Evolutionary conservation across 2,888 invertebrate species (phyloP), one percentile per base, ranked within the genome.

Genomic region (Congeria kusceri): DNA sequence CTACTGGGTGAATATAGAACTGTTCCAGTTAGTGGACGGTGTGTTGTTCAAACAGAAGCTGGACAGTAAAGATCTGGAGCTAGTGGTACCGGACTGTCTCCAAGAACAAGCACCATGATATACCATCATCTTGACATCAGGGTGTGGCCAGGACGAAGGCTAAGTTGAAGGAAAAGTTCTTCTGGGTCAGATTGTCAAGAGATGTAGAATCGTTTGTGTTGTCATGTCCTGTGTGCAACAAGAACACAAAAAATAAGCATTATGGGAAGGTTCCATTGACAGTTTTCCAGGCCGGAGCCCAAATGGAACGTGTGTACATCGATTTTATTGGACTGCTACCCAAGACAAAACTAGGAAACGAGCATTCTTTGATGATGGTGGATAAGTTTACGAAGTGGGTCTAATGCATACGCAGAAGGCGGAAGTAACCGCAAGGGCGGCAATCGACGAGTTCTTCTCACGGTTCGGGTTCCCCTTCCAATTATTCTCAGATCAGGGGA

Each of bases 91-190:
- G 1, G 39, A 39, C 1, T 32, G 39, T 18, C 27, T 70, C 9
- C 46, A 27, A 32, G 27, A 70, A 25, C 11, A 15, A 32, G 39
- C 70, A 70, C 32, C 58, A 58, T 23, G 23, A 77, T 23, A 59
- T 77, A 7, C 70, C 76, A 9, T 65, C 70, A 1, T 29, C 71
- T n/a, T 70, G 62, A 1, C 77, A 77, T 57, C 66, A 77, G 39
- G 71, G 66, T 18, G 62, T 77, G 11, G 66, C 77, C 13, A 65
- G 77, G 56, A 71, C 65, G 59, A 49, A 49, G 20, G 49, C 49
- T 9, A 49, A 49, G 49, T 5, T 49, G 18, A 49, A 49, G 20
- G 49, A 69, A 56, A 76, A 70, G 46, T 76, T 70, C 20, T 69
- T 56, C 53, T 76, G 65, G 76, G 29, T 49, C 3, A 11, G 46